Evolutionary conservation across 2,888 invertebrate species (phyloP).

Genomic region (Neocrepidodera transversa): DNA sequence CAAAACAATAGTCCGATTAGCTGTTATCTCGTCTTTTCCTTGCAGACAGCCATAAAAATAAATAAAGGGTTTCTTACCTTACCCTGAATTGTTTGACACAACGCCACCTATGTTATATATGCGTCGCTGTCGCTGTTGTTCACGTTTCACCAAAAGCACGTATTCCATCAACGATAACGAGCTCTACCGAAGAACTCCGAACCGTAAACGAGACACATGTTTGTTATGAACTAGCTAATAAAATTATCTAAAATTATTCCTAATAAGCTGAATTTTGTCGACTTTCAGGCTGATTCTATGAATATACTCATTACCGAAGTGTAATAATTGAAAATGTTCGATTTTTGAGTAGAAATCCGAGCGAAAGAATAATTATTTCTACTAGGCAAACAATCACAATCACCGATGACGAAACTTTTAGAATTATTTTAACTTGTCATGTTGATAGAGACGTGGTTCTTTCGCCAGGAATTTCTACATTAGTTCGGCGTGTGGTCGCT

Average conservation of each 20-base stretch:
- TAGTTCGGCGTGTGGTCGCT: slow-evolving; percentile 55
- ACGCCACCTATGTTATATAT: slow-evolving; percentile 62
- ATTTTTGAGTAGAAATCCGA: slow-evolving; percentile 40
- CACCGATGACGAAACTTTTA: slow-evolving; percentile 54
- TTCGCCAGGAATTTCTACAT: slow-evolving; percentile 57
- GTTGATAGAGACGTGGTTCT: slow-evolving; percentile 58
- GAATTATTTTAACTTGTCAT: slow-evolving; percentile 59
- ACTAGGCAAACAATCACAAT: slow-evolving; percentile 40
- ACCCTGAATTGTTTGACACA: slow-evolving; percentile 57
- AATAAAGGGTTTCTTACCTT: slow-evolving; percentile 61
- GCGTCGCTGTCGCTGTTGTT: slow-evolving; percentile 57
- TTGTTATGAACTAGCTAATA: slow-evolving; percentile 53
- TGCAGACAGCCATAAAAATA: slow-evolving; percentile 55
- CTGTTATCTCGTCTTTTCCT: slow-evolving; percentile 38
- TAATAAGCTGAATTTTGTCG: slow-evolving; percentile 42
- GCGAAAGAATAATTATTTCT: slow-evolving; percentile 40
- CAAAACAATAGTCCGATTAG: slow-evolving; percentile 42
- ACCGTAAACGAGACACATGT: slow-evolving; percentile 53
- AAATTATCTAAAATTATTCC: slow-evolving; percentile 51
- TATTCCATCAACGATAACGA: slow-evolving; percentile 56
- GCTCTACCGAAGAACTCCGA: slow-evolving; percentile 52
- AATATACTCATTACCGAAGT: slow-evolving; percentile 37
- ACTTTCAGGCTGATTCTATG: slow-evolving; percentile 48
- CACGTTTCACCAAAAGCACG: slow-evolving; percentile 60
- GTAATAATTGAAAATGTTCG: slow-evolving; percentile 53